These are phyloP conservation scores for Nansenia antarctica DNA, from an alignment of 2,113 vertebrate genomes.

Conservation along the genomic window DNA sequence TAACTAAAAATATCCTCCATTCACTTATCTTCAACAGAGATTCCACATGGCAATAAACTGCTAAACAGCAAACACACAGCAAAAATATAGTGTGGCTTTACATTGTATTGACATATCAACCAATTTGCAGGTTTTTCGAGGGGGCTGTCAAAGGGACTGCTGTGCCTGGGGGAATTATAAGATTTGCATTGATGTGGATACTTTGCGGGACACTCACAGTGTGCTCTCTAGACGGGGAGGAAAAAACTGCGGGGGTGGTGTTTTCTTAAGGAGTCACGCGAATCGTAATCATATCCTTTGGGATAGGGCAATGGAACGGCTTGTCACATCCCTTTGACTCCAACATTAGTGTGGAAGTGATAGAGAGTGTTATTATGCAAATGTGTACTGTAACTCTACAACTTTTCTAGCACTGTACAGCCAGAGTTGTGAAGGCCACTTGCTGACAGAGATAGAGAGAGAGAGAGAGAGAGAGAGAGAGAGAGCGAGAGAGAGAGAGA, in stretches of 20 bases:
- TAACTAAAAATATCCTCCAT: slow-evolving; percentile 45
- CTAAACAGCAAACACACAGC: slow-evolving; percentile 27
- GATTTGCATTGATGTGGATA: slow-evolving; percentile 37
- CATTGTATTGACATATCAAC: slow-evolving; percentile 14
- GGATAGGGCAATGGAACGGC: neutral
- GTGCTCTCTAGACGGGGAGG: too few species aligned
- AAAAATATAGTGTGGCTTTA: slow-evolving; percentile 24
- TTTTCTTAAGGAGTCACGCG: neutral
- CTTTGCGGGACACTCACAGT: neutral
- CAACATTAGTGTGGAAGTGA: neutral
- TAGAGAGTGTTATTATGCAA: neutral
- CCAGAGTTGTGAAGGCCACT: too few species aligned
- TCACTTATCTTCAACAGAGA: slow-evolving; percentile 19
- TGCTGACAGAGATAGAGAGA: too few species aligned
- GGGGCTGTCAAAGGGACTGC: neutral
- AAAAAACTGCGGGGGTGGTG: too few species aligned
- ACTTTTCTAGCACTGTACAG: neutral
- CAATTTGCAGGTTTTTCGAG: slow-evolving; percentile 38
- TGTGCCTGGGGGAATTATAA: neutral
- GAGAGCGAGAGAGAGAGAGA: too few species aligned
- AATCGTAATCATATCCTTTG: neutral
- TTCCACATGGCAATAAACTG: slow-evolving; percentile 14
- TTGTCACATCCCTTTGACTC: neutral
- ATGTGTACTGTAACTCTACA: neutral
- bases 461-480: too few species aligned